Base-by-base conservation (phyloP, 1,140 invertebrate genomes). In the Platorchestia sp. region DNA sequence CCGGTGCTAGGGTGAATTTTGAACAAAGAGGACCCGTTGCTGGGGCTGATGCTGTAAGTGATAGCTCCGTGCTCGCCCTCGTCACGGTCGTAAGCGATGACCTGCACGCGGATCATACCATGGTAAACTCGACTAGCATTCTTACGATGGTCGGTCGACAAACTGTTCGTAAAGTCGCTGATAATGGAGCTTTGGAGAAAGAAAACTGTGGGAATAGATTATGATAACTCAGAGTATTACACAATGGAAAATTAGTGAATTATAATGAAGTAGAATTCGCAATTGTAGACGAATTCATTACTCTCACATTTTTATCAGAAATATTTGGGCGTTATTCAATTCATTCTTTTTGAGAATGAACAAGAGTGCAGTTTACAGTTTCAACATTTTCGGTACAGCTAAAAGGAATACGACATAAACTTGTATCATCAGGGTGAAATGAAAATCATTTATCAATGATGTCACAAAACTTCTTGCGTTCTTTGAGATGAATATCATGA, bases 31-130 rank as follows among this genome's bases (percentile, higher is more conserved):
- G 98, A 98, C 95, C 98, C 98, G 95, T 98, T 98, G 5, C 98
- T 98, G 45, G 98, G 98, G 97, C 98, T 98, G n/a, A 99, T 98
- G 95, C 98, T 98, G 97, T 99, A 99, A 47, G 98, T 97, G 95
- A 99, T 97, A 95, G 98, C 98, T 53, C 98, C 98, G 97, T 99
- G 99, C 91, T 97, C 97, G 3, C 98, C 99, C 95, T 97, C 97
- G 97, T 99, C 99, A 96, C 98, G 97, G 97, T 99, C 99, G 95
- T 98, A 98, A 6, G 99, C 99, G 59, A 98, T 95, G 43, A 96
- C 96, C 96, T 96, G 96, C 42, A 95, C 43, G 42, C 43, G 87
- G 10, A 75, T 75, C 1, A 36, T 1, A 10, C 3, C 59, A 22
- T 36, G 14, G 27, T 75, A 75, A 75, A 75, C 27, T 14, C 27